phyloP scores from a whole-genome alignment of 2,888 invertebrate species.

The Carcina quercana region DNA sequence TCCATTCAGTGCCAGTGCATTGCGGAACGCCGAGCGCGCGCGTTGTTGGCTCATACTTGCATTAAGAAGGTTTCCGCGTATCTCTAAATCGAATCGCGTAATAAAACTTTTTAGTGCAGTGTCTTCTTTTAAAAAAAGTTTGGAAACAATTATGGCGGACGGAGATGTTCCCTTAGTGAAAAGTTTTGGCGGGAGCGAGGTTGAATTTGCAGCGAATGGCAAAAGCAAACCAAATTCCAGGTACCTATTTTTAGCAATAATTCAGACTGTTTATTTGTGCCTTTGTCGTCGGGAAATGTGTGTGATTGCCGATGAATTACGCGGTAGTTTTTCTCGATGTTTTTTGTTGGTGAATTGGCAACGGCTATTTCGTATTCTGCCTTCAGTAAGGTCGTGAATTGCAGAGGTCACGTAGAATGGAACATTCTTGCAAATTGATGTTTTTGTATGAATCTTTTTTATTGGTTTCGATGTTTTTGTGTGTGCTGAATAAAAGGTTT shows the following conservation, averaged over 20 bases:
- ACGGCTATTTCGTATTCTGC: no score
- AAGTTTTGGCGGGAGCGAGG: constrained; percentile 58
- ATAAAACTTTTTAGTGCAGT: constrained; percentile 14
- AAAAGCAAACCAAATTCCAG: constrained; percentile 55
- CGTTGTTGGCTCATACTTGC: no score
- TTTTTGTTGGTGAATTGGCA: no score
- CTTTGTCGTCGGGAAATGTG: no score
- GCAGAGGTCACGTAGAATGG: constrained; percentile 2
- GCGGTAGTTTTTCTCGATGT: no score
- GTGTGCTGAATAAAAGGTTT: no score
- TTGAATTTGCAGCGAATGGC: constrained; percentile 58
- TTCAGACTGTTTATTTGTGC: no score
- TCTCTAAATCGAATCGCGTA: constrained; percentile 4
- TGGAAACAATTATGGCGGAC: constrained; percentile 56
- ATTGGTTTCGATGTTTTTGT: no score
- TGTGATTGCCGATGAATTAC: no score
- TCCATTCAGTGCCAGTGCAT: constrained; percentile 36
- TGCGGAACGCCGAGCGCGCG: constrained; percentile 27
- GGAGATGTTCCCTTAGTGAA: constrained; percentile 63
- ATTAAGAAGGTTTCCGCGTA: no score
- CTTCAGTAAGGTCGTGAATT: constrained; percentile 3
- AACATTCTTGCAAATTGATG: no score
- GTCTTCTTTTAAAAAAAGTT: constrained; percentile 16
- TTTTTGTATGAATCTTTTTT: no score
- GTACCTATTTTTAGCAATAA: constrained; percentile 21